Conservation (phyloP, 2,113 vertebrate genomes). For the Brienomyrus brachyistius region DNA sequence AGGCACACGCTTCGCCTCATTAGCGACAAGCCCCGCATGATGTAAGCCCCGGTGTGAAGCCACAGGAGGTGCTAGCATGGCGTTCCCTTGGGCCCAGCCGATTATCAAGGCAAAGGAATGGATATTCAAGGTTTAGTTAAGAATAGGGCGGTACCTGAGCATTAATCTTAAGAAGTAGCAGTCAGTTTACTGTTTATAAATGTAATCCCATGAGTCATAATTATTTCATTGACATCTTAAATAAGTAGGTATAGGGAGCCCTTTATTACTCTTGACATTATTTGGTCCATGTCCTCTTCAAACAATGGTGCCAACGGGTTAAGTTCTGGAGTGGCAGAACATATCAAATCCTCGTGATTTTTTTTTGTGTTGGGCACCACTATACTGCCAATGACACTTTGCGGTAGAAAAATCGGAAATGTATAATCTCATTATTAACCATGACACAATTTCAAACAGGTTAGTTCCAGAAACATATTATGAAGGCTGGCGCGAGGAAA, state of each 20-base stretch:
- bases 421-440: neutral
- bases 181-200: neutral
- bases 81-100: neutral
- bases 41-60: neutral
- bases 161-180: neutral
- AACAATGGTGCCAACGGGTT: neutral
- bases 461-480: neutral
- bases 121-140: neutral
- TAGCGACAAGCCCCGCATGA: neutral
- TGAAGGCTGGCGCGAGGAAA: neutral
- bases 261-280: neutral
- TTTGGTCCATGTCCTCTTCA: neutral
- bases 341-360: neutral
- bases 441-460: neutral
- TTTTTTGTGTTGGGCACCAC: neutral
- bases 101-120: neutral
- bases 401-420: neutral
- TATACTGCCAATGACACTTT: neutral
- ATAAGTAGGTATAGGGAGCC: neutral
- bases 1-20: neutral
- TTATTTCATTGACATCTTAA: neutral
- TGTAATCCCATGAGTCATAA: neutral
- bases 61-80: neutral
- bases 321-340: neutral
- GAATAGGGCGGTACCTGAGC: neutral